phyloP scores from a whole-genome alignment of 2,797 vertebrate species.

The Apogon hyalosoma region DNA sequence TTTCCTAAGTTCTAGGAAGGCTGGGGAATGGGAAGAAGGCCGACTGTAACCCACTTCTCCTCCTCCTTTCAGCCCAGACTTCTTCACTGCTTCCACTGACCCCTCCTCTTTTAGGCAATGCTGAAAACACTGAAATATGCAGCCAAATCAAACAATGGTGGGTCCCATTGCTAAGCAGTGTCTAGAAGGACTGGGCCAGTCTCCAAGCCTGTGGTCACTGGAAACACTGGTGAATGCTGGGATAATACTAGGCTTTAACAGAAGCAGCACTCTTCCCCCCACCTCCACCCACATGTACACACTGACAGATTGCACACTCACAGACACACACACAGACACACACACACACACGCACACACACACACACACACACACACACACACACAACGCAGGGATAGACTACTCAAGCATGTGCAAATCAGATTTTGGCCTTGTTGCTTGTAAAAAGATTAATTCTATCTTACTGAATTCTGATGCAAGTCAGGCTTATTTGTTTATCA shows the following conservation, averaged over 20 bases:
- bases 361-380: conserved; percentile 14
- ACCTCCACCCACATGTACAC: conserved; percentile 55
- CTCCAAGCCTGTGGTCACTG: conserved; percentile 84
- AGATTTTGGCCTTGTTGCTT: conserved; percentile 29
- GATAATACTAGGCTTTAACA: conserved; percentile 78
- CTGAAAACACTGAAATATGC: conserved; percentile 83
- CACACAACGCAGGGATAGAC: conserved; percentile 21
- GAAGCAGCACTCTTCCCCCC: conserved; percentile 54
- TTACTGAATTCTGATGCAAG: conserved; percentile 48
- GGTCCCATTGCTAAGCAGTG: conserved; percentile 84
- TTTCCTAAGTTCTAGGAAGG: conserved; percentile 78
- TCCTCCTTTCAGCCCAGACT: conserved; percentile 64
- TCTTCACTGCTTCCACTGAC: conserved; percentile 79
- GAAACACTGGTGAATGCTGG: conserved; percentile 80
- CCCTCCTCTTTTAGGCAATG: conserved; percentile 77
- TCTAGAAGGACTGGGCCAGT: conserved; percentile 86
- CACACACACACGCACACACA: conserved; percentile 24
- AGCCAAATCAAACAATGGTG: conserved; percentile 86
- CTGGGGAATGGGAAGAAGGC: conserved; percentile 74
- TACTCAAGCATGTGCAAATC: conserved; percentile 24
- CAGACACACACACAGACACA: conserved; percentile 26
- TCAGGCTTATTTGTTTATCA: conserved; percentile 30
- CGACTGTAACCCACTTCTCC: conserved; percentile 71
- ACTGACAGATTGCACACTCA: conserved; percentile 25
- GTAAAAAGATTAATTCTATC: conserved; percentile 13